Evolutionary conservation across 2,888 invertebrate species (phyloP).

Genomic region (Antheraea yamamai): DNA sequence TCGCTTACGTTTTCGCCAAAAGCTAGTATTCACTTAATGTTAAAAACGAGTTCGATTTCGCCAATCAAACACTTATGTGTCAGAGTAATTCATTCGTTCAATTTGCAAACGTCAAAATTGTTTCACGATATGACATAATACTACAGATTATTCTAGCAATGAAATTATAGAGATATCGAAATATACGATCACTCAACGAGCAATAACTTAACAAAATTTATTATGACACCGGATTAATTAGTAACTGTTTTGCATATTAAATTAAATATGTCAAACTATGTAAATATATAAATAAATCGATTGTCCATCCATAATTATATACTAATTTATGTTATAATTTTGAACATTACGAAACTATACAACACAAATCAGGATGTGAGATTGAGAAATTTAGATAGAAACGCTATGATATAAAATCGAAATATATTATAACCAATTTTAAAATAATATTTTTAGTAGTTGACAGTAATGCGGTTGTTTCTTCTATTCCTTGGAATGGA

Average conservation of each 20-base stretch:
- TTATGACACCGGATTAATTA: not conserved
- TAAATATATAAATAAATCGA: slow-evolving; percentile 3
- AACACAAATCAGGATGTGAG: not conserved
- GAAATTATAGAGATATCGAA: not conserved
- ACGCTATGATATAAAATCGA: not conserved
- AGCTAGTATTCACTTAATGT: too few species aligned
- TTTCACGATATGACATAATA: not conserved
- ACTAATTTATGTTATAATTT: not conserved
- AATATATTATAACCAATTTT: not conserved
- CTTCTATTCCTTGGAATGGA: not conserved
- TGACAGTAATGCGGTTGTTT: not conserved
- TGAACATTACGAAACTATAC: not conserved
- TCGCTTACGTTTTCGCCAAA: too few species aligned
- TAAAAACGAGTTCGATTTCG: too few species aligned
- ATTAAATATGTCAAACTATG: not conserved
- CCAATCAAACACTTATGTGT: too few species aligned
- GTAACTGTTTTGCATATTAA: slow-evolving; percentile 6
- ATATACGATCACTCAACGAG: not conserved
- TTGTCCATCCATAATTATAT: not conserved
- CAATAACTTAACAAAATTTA: not conserved
- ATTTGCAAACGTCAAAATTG: too few species aligned
- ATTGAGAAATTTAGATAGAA: not conserved
- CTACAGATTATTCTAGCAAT: too few species aligned
- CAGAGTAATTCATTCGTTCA: too few species aligned
- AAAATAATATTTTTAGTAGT: not conserved